These are phyloP conservation scores for Columba janthina DNA, from an alignment of 2,113 vertebrate genomes.

Conservation along the genomic window DNA sequence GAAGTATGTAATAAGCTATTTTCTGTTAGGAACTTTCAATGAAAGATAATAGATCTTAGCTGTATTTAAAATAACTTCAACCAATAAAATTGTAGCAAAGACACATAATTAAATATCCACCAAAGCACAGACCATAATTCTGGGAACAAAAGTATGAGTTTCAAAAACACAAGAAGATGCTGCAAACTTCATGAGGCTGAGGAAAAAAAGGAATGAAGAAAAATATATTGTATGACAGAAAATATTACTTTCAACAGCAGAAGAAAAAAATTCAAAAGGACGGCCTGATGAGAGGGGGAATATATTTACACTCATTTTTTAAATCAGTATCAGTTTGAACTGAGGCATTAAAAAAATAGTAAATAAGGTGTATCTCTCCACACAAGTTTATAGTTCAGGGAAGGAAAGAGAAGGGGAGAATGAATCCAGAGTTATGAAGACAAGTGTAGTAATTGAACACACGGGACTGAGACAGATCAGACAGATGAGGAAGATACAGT, in stretches of 20 bases:
- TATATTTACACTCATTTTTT: background rate
- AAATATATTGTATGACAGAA: background rate
- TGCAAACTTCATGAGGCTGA: background rate
- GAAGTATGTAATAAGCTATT: background rate
- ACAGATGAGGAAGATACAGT: background rate
- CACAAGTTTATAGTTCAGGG: background rate
- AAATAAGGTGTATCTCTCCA: background rate
- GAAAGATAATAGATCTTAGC: background rate
- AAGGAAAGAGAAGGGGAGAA: background rate
- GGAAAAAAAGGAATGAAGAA: background rate
- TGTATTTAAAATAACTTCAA: background rate
- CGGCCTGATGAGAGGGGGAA: fast-evolving
- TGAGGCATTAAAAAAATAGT: background rate
- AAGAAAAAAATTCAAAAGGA: background rate
- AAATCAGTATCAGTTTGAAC: background rate
- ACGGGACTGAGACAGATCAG: background rate
- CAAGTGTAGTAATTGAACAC: background rate
- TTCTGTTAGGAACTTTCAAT: background rate
- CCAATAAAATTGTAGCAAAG: background rate
- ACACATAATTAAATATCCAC: background rate
- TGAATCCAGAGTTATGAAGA: background rate
- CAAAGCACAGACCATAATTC: background rate
- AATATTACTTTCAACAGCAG: background rate
- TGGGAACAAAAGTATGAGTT: background rate
- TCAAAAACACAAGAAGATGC: background rate